These are phyloP conservation scores for Eriocheir sinensis DNA, from an alignment of 1,140 invertebrate species.

Conservation along the genomic window DNA sequence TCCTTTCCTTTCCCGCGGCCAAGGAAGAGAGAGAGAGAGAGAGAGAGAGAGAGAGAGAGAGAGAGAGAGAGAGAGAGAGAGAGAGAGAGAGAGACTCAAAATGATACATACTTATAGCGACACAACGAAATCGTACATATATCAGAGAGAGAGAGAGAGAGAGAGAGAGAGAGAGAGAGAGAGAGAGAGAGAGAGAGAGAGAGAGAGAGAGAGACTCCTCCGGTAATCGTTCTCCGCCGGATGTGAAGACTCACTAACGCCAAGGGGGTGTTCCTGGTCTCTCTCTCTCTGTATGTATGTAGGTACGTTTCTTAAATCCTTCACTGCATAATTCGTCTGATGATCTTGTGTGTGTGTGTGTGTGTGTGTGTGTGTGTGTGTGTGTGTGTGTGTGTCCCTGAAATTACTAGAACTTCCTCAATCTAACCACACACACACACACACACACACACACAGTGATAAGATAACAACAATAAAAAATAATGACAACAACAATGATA, in stretches of 20 bases:
- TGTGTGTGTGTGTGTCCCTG: not conserved
- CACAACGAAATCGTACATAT: too few species aligned
- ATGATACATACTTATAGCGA: too few species aligned
- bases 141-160: not conserved
- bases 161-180: constrained; percentile 25
- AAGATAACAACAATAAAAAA: not conserved
- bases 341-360: not conserved
- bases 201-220: not conserved
- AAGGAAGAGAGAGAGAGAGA: too few species aligned
- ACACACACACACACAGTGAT: not conserved
- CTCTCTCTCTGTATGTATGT: not conserved
- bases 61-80: not conserved
- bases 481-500: not conserved
- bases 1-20: not conserved
- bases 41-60: not conserved
- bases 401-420: not conserved
- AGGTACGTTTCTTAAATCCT: not conserved
- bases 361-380: constrained; percentile 7
- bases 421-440: too few species aligned
- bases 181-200: not conserved
- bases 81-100: not conserved
- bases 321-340: not conserved
- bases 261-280: too few species aligned
- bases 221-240: not conserved
- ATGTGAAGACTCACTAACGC: too few species aligned